Evolutionary conservation across 1,140 invertebrate genomes (phyloP), one percentile per base, ranked within the genome.

Genomic region (Drosophila rufa): DNA sequence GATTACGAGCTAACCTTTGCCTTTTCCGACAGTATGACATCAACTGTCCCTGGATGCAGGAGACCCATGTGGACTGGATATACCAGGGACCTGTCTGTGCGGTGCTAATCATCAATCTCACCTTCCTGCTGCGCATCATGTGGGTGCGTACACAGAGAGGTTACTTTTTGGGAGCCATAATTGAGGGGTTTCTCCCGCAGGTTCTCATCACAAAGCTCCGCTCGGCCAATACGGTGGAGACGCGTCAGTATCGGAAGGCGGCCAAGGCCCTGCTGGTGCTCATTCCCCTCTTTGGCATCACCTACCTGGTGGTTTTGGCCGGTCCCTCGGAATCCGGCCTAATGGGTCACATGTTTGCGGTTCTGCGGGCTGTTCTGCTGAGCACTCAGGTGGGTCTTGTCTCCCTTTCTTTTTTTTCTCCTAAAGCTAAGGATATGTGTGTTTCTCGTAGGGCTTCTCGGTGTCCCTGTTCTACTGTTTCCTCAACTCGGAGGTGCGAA

Each of bases 401-500:
- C 14, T n/a, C 11, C 8, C 9, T 17, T 6, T 7, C 15, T 45
- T 2, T 50, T 7, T 14, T n/a, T 46, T 19, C 46, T 12, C 11
- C 43, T 56, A 33, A 56, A n/a, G 27, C 19, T 8, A 3, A 17
- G 19, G 2, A 33, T 51, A n/a, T 65, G 55, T 70, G 51, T 45
- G 43, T 43, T 17, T 48, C 40, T 65, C 27, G 11, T 57, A 93
- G 92, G 97, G 97, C 66, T 96, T 98, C 87, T 95, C 96, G 36
- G 97, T 98, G 56, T 96, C 97, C 30, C 92, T 98, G 22, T 96
- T 98, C 93, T 98, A 98, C 93, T 98, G 98, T 93, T 98, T 98
- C 93, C 94, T 98, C 68, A 98, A 98, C 94, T 97, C 96, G 2
- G 98, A 98, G 93, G 98, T 99, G 14, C 96, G 97, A 58, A 97